Conservation (phyloP, 1,140 invertebrate species). For the Coptotermes formosanus region DNA sequence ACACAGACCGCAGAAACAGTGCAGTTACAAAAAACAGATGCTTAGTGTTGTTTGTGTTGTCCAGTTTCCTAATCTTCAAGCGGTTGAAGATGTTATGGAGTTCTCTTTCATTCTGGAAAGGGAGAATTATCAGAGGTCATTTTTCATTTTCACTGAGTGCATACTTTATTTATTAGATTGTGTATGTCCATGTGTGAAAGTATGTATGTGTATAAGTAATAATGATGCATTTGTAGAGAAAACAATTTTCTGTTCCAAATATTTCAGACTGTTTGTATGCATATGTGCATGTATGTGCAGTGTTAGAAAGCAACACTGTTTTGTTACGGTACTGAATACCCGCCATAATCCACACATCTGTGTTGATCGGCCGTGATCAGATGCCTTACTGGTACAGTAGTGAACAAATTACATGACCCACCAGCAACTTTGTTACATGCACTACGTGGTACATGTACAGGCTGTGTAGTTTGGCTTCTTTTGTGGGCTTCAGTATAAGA, state of each 20-base stretch:
- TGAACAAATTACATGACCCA: neutral
- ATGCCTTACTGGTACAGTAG: neutral
- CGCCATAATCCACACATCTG: neutral
- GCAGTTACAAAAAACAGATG: neutral
- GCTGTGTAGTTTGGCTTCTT: too few species aligned
- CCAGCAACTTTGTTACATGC: neutral
- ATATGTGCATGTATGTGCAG: neutral
- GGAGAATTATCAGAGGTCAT: neutral
- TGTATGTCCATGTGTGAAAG: neutral
- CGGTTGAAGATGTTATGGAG: too few species aligned
- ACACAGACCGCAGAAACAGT: too few species aligned
- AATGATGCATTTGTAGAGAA: neutral
- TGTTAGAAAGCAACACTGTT: too few species aligned
- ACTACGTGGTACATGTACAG: too few species aligned
- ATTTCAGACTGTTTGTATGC: neutral
- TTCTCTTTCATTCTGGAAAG: neutral
- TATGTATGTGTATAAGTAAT: neutral
- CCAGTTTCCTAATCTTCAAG: neutral
- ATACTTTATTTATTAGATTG: conserved; percentile 9
- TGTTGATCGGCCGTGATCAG: neutral
- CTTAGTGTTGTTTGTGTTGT: neutral
- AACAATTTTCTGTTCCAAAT: neutral
- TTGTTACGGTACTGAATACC: neutral
- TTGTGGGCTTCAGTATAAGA: too few species aligned
- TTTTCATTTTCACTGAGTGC: neutral